Evolutionary conservation across 2,888 invertebrate species (phyloP), one percentile per base, ranked within the genome.

Genomic region (Priocnemis perturbator): DNA sequence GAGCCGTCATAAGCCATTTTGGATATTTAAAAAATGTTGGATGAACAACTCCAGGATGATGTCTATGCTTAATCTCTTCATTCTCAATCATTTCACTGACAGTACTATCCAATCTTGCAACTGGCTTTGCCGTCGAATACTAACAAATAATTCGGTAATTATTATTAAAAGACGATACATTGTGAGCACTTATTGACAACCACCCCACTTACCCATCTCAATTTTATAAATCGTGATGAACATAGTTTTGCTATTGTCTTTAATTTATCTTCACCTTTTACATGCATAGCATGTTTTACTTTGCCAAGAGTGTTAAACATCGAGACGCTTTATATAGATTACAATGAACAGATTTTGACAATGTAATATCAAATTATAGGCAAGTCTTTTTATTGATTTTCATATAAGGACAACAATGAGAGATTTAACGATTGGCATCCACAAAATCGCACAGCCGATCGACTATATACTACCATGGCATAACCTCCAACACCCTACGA

Each of bases 41-140:
- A 73, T 91, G 90, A 0, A 92, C 89, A 57, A 93, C 91, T 26
- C 96, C 96, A 0, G 95, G 95, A 89, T 96, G 96, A 67, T 92
- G 91, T 61, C 92, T 91, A 0, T 94, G 93, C 86, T 94, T 95
- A 19, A 91, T 82, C 70, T 88, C 89, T 67, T 91, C 88, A 45
- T 91, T 91, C 57, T 91, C 85, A 55, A 93, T 90, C 76, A 88
- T 88, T 37, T 91, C 89, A 63, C 90, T 87, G 3, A 93, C 83
- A 57, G 81, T 87, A 26, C 91, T 88, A 77, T 92, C 91, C n/a
- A 93, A 88, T 76, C 91, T 89, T 0, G 92, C 90, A 63, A 84
- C 86, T 15, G 76, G 50, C 57, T 83, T 85, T 7, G 82, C 74
- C 26, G n/a, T 19, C n/a, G 87, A 82, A 60, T 78, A 81, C 89